Conservation (phyloP, 2,113 vertebrate species). For the Holacanthus passer region DNA sequence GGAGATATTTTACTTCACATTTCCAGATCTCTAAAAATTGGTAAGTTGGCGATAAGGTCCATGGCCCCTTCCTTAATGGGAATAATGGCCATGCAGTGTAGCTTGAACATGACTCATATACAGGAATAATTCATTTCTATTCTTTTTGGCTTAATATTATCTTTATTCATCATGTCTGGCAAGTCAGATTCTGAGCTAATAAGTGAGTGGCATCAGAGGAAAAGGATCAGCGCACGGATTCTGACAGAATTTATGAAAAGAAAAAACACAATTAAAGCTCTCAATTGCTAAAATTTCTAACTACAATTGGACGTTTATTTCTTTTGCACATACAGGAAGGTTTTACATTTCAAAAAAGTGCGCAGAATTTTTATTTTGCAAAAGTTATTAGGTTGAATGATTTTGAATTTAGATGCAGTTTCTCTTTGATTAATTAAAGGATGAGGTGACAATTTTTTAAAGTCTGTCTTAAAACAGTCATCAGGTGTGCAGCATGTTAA, state of each 20-base stretch:
- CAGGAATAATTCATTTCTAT: too few relatives aligned
- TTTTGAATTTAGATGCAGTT: background rate
- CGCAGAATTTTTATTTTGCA: background rate
- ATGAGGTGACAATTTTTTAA: background rate
- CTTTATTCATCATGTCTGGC: background rate
- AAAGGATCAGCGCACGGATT: accelerated
- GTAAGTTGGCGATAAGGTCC: background rate
- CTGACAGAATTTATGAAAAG: background rate
- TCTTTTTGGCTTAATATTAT: background rate
- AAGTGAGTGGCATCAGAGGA: background rate
- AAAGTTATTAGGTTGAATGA: background rate
- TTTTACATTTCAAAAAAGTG: background rate
- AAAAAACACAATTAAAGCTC: background rate
- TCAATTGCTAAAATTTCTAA: background rate
- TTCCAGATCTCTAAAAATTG: background rate
- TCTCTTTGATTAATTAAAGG: background rate
- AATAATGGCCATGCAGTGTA: background rate
- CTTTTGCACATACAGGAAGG: background rate
- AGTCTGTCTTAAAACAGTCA: background rate
- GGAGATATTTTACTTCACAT: too few relatives aligned
- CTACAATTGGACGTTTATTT: background rate
- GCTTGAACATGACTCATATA: background rate
- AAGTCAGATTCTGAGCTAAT: background rate
- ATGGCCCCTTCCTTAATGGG: background rate
- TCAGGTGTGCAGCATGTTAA: background rate